Conservation (phyloP, 2,888 invertebrate species). For the Mythimna lalbum region DNA sequence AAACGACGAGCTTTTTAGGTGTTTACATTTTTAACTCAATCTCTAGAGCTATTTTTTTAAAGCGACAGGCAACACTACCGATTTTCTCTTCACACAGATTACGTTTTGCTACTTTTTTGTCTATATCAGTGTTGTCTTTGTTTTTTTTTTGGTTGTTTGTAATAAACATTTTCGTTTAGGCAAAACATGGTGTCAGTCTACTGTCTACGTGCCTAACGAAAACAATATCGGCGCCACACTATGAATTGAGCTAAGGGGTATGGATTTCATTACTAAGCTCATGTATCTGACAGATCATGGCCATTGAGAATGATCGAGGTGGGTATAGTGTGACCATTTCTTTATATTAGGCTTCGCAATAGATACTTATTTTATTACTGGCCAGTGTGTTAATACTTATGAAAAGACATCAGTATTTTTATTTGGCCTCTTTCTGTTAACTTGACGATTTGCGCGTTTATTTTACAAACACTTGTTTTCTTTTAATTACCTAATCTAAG, state of each 20-base stretch:
- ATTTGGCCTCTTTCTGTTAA: not conserved
- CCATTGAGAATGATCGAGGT: constrained; percentile 34
- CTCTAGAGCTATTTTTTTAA: not conserved
- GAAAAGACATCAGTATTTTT: not conserved
- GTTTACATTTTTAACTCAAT: constrained; percentile 15
- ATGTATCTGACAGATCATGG: constrained; percentile 54
- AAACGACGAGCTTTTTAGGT: constrained; percentile 15
- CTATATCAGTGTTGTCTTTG: not conserved
- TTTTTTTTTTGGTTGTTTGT: not conserved
- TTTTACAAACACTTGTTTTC: too few relatives aligned
- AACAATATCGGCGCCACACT: constrained; percentile 55
- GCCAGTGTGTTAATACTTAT: not conserved
- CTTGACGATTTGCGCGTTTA: not conserved
- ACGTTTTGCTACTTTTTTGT: too few relatives aligned
- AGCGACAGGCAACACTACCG: too few relatives aligned
- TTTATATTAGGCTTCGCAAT: constrained; percentile 19
- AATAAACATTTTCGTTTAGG: constrained; percentile 5
- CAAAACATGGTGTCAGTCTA: constrained; percentile 19
- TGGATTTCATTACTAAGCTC: constrained; percentile 58
- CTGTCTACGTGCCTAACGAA: constrained; percentile 20
- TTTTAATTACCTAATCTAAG: too few relatives aligned
- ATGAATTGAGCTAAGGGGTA: constrained; percentile 33
- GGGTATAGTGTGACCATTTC: constrained; percentile 38
- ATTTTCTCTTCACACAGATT: not conserved
- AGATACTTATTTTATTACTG: constrained; percentile 1